A percentile compares a stretch with the other conserved stretches of the same genome.
Evolutionary conservation across 2,888 invertebrate species (phyloP).

Genomic region (Harpagoxenus sublaevis): DNA sequence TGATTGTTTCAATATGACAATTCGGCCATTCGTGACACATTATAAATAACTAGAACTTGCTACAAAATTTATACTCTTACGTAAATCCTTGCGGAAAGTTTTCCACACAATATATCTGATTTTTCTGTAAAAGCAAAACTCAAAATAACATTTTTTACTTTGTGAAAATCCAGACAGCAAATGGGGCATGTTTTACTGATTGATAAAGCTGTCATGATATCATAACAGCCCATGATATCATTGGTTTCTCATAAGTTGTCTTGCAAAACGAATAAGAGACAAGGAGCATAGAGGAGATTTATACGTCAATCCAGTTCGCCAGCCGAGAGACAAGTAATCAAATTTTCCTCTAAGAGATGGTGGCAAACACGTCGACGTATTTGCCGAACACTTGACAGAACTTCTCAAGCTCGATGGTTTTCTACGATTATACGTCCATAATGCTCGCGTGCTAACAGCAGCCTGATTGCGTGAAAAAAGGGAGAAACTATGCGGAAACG

Average conservation of each 20-base stretch:
- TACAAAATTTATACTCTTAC: not conserved
- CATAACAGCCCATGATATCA: constrained; percentile 38
- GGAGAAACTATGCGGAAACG: not conserved
- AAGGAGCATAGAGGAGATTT: constrained; percentile 57
- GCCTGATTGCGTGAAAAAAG: constrained; percentile 57
- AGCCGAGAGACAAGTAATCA: constrained; percentile 75
- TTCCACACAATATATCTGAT: not conserved
- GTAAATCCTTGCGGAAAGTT: not conserved
- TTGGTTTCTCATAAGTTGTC: constrained; percentile 66
- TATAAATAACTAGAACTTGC: not conserved
- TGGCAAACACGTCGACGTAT: constrained; percentile 76
- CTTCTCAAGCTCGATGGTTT: constrained; percentile 71
- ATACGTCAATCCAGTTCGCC: constrained; percentile 64
- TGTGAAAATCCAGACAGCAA: constrained; percentile 15
- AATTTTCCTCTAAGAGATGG: constrained; percentile 80
- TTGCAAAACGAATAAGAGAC: constrained; percentile 53
- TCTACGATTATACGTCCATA: constrained; percentile 70
- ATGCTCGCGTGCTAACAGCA: constrained; percentile 65
- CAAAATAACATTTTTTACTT: constrained; percentile 12
- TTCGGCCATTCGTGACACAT: not conserved
- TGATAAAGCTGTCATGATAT: constrained; percentile 52
- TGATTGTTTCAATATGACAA: not conserved
- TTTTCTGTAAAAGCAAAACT: not conserved
- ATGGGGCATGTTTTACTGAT: constrained; percentile 2
- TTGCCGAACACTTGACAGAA: constrained; percentile 75